phyloP scores from a whole-genome alignment of 2,797 vertebrate species.

The Myotis pilosus region DNA sequence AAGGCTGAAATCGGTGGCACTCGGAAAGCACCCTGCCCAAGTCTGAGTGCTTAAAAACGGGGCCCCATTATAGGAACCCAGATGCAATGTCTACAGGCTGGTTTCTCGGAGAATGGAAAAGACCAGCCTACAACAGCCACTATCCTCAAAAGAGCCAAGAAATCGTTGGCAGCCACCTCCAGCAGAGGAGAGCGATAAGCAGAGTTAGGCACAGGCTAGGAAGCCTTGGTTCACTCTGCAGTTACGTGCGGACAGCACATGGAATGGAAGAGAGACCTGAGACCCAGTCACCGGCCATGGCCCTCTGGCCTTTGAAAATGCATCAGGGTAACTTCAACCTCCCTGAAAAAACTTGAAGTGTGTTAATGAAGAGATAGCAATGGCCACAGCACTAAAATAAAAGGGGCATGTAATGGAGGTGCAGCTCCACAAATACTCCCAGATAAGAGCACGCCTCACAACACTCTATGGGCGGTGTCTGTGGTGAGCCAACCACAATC shows the following conservation, averaged over 20 bases:
- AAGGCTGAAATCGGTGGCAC: not conserved
- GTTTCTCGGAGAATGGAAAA: slow-evolving; percentile 33
- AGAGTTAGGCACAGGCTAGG: not conserved
- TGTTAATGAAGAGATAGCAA: not conserved
- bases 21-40: slow-evolving; percentile 39
- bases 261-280: not conserved
- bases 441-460: not conserved
- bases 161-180: not conserved
- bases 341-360: not conserved
- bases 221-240: not conserved
- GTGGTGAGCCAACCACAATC: not conserved
- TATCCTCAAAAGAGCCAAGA: slow-evolving; percentile 5
- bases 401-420: not conserved
- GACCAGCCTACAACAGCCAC: not conserved
- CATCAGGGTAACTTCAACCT: not conserved
- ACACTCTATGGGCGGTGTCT: not conserved
- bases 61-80: slow-evolving; percentile 48
- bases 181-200: not conserved
- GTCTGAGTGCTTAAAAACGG: slow-evolving; percentile 52
- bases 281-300: not conserved
- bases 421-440: not conserved
- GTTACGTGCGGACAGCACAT: not conserved
- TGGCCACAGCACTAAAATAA: not conserved
- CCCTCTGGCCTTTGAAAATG: not conserved
- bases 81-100: not conserved